Evolutionary conservation across 2,113 vertebrate species (phyloP).

Genomic region (Myotis yumanensis): DNA sequence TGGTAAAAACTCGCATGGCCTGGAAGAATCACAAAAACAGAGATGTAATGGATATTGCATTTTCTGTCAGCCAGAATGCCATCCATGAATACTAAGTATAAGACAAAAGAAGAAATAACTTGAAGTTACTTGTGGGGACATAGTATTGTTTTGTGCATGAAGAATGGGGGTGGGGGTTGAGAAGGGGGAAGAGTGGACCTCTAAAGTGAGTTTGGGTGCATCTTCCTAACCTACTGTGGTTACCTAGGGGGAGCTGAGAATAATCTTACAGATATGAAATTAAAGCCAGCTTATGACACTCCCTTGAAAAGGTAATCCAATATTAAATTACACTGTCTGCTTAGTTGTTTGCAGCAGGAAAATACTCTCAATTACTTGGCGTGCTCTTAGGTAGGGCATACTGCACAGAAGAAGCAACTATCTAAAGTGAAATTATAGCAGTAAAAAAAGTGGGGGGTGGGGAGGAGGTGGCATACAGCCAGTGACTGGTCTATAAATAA

Average conservation of each 20-base stretch:
- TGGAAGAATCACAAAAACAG: background rate
- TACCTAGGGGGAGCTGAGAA: background rate
- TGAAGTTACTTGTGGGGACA: background rate
- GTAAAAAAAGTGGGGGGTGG: background rate
- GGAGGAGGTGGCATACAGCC: background rate
- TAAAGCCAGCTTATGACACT: no score
- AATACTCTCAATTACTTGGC: background rate
- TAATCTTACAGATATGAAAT: background rate
- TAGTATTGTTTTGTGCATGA: background rate
- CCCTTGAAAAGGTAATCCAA: background rate
- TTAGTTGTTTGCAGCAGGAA: background rate
- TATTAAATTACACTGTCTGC: background rate
- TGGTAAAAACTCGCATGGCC: background rate
- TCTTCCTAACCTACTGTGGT: background rate
- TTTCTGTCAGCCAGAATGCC: background rate
- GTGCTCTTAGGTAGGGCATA: background rate
- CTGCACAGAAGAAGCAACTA: background rate
- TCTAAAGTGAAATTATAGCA: background rate
- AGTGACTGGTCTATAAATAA: conserved; percentile 1
- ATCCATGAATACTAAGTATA: background rate
- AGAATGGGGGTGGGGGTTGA: background rate
- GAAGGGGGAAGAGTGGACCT: background rate
- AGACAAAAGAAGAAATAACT: background rate
- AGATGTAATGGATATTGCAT: background rate
- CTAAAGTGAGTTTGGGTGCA: background rate